A percentile compares a stretch with the other conserved stretches of the same genome.
Conservation (phyloP, 2,113 vertebrate genomes). For the Oncorhynchus kisutch region DNA sequence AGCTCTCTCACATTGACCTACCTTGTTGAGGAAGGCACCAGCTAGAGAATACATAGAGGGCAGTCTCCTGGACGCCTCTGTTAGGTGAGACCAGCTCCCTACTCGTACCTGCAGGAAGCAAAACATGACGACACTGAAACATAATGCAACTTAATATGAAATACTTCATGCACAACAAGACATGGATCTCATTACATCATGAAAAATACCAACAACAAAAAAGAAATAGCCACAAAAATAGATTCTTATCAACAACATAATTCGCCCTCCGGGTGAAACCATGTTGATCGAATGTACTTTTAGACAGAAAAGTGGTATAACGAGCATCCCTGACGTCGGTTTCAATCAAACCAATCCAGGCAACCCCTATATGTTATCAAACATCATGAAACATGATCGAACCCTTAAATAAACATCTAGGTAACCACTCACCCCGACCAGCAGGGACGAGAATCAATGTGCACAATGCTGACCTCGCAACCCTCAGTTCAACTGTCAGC, state of each 20-base stretch:
- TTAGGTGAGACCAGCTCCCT: constrained; percentile 82
- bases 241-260: too few relatives aligned
- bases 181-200: too few relatives aligned
- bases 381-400: too few relatives aligned
- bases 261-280: too few relatives aligned
- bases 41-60: constrained; percentile 58
- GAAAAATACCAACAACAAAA: neutral
- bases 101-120: constrained; percentile 71
- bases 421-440: constrained; percentile 76
- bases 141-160: neutral
- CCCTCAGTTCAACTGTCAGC: constrained; percentile 39
- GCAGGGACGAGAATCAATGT: constrained; percentile 76
- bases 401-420: neutral
- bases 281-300: too few relatives aligned
- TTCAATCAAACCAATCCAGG: too few relatives aligned
- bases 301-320: neutral
- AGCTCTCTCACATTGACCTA: constrained; percentile 14
- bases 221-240: too few relatives aligned
- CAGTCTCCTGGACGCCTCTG: constrained; percentile 65
- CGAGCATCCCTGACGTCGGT: neutral
- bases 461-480: constrained; percentile 46
- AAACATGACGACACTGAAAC: neutral
- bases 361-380: too few relatives aligned
- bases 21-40: constrained; percentile 37
- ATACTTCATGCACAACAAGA: neutral